Evolutionary conservation across 2,888 invertebrate species (phyloP).

Genomic region (Netelia fuscicornis): DNA sequence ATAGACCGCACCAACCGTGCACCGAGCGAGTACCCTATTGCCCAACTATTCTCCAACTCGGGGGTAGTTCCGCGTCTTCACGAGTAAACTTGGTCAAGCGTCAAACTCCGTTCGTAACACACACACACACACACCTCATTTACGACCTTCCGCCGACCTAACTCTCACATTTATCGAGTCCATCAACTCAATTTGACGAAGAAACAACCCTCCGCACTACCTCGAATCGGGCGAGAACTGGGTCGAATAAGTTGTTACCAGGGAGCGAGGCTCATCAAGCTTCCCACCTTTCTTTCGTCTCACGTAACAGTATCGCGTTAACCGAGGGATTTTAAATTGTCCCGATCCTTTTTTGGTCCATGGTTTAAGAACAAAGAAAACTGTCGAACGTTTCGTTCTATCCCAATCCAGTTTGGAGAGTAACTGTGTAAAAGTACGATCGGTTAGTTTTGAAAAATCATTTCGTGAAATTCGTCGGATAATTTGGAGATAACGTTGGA

Average conservation of each 20-base stretch:
- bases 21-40: background rate
- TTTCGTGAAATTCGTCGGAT: too few relatives aligned
- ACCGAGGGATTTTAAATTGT: too few relatives aligned
- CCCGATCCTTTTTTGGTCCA: too few relatives aligned
- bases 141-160: conserved; percentile 6
- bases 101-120: conserved; percentile 42
- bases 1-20: background rate
- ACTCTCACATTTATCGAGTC: conserved; percentile 6
- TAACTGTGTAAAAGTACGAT: too few relatives aligned
- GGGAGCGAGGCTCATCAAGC: conserved; percentile 11
- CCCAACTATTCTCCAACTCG: background rate
- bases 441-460: too few relatives aligned
- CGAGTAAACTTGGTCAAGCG: conserved; percentile 46
- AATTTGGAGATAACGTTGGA: too few relatives aligned
- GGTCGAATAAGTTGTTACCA: conserved; percentile 27
- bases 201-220: conserved; percentile 16
- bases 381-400: too few relatives aligned
- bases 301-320: background rate
- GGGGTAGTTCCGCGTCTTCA: conserved; percentile 5
- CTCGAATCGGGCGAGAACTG: conserved; percentile 11
- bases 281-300: background rate
- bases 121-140: conserved; percentile 5
- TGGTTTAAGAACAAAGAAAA: too few relatives aligned
- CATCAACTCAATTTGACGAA: background rate
- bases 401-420: too few relatives aligned